Evolutionary conservation across 2,797 vertebrate species (phyloP).

Genomic region (Sparus aurata): DNA sequence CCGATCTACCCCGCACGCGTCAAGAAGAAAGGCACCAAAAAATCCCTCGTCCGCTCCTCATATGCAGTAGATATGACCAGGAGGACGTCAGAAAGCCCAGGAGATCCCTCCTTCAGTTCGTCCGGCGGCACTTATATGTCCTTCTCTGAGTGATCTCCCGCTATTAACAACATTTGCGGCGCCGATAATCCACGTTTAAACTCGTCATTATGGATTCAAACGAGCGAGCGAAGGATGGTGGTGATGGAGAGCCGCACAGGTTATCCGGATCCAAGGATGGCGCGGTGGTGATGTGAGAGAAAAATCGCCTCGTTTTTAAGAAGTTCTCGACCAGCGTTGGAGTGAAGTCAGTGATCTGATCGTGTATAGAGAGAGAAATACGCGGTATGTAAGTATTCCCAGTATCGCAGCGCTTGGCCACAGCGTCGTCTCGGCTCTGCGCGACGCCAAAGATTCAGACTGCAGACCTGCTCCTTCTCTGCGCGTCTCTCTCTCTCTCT

Average conservation of each 20-base stretch:
- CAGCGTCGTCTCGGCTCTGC: constrained; percentile 80
- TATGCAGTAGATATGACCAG: constrained; percentile 50
- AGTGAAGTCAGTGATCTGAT: constrained; percentile 51
- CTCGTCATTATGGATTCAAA: constrained; percentile 44
- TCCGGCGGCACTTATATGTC: constrained; percentile 61
- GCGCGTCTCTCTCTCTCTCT: constrained; percentile 65
- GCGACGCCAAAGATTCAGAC: constrained; percentile 83
- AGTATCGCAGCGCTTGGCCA: constrained; percentile 69
- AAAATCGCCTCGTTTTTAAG: constrained; percentile 53
- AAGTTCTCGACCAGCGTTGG: constrained; percentile 74
- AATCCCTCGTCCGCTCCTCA: constrained; percentile 59
- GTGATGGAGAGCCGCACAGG: constrained; percentile 45
- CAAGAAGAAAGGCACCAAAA: constrained; percentile 41
- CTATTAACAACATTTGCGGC: constrained; percentile 57
- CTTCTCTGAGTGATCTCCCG: constrained; percentile 67
- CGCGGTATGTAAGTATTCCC: constrained; percentile 65
- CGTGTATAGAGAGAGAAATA: constrained; percentile 51
- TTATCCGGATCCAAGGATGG: constrained; percentile 62
- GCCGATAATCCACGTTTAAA: constrained; percentile 79
- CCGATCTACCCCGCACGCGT: constrained; percentile 61
- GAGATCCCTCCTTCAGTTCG: constrained; percentile 65
- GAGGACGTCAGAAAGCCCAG: constrained; percentile 36
- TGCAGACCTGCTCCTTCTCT: constrained; percentile 82
- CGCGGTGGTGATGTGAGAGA: too few relatives aligned
- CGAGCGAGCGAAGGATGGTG: constrained; percentile 26